Percentiles rank a stretch among this genome's conserved stretches.
phyloP scores from a whole-genome alignment of 1,140 invertebrate genomes.

The Orius insidiosus region DNA sequence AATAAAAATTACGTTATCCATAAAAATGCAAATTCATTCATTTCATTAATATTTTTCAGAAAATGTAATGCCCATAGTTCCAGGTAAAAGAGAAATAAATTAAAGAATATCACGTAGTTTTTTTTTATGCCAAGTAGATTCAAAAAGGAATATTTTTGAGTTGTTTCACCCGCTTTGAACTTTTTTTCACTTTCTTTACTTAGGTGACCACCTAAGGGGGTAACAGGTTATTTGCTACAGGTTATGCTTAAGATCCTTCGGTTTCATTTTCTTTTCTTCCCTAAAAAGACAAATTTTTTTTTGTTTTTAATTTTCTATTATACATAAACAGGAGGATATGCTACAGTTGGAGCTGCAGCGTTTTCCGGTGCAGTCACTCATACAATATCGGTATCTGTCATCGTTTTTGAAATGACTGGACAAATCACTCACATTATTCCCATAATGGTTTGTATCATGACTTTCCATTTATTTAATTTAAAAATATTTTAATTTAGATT shows the following conservation, averaged over 20 bases:
- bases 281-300: no score
- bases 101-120: neutral
- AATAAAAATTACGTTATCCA: no score
- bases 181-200: no score
- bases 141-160: conserved; percentile 2
- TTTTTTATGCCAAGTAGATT: neutral
- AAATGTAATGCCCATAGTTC: neutral
- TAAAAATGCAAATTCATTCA: conserved; percentile 2
- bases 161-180: no score
- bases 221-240: no score
- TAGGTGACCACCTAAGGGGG: no score
- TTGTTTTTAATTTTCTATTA: no score
- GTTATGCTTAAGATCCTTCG: no score
- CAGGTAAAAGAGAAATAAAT: conserved; percentile 1
- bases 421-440: conserved; percentile 94
- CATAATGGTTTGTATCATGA: conserved; percentile 61
- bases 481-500: conserved; percentile 30
- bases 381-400: conserved; percentile 93
- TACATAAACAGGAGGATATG: conserved; percentile 57
- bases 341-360: conserved; percentile 82
- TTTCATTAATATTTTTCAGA: conserved; percentile 1
- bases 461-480: conserved; percentile 1
- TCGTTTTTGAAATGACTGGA: conserved; percentile 96
- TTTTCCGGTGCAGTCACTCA: conserved; percentile 93
- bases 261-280: no score